phyloP scores from a whole-genome alignment of 2,113 vertebrate genomes.

The Microcebus ravelobensis region DNA sequence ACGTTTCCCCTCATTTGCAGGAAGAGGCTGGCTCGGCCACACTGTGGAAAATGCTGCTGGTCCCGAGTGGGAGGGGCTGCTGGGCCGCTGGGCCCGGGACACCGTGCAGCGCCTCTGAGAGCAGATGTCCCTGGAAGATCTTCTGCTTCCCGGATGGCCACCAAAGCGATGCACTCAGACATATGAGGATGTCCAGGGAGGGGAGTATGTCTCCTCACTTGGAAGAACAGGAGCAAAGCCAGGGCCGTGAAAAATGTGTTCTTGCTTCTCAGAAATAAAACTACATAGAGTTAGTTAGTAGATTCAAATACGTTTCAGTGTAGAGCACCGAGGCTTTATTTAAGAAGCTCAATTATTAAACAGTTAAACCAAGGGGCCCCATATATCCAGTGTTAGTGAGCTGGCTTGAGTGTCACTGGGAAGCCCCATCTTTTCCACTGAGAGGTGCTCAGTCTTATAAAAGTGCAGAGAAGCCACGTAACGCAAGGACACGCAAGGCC shows the following conservation, averaged over 20 bases:
- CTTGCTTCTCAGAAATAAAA: neutral
- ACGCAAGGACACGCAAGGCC: neutral
- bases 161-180: no score
- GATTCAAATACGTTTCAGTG: neutral
- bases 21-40: conserved; percentile 33
- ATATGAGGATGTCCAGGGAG: neutral
- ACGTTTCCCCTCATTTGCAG: conserved; percentile 36
- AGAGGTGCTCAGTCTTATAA: neutral
- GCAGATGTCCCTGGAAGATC: no score
- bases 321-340: neutral
- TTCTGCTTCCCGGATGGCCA: accelerated
- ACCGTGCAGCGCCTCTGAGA: neutral
- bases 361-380: no score
- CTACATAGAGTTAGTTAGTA: no score
- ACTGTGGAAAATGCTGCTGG: conserved; percentile 25
- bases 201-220: neutral
- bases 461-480: neutral
- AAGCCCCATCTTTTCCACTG: neutral
- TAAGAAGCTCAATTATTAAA: neutral
- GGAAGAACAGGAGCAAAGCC: neutral
- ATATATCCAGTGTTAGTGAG: accelerated
- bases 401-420: neutral
- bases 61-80: neutral
- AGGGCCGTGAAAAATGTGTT: no score
- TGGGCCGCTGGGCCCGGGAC: neutral